Evolutionary conservation across 2,113 vertebrate genomes (phyloP).

Genomic region (Apus apus): DNA sequence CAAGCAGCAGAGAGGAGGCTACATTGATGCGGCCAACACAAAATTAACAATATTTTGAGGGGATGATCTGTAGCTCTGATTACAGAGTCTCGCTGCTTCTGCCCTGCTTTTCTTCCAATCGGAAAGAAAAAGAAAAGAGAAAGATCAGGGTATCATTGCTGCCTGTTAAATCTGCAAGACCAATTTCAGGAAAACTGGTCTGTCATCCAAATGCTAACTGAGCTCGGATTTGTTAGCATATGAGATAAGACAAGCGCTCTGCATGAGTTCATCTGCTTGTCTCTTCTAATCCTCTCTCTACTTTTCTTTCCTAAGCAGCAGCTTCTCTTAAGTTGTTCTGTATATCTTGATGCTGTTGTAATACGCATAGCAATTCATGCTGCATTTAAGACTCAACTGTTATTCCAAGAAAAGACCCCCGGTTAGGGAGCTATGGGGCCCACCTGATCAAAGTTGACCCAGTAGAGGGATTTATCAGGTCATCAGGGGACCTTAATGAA

Average conservation of each 20-base stretch:
- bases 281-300: slow-evolving; percentile 54
- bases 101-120: not conserved
- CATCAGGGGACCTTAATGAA: not conserved
- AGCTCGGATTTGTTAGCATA: slow-evolving; percentile 49
- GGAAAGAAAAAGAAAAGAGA: not conserved
- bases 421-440: not conserved
- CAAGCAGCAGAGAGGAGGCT: not conserved
- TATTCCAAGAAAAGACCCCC: not conserved
- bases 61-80: not conserved
- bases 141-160: not conserved
- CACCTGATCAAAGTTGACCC: not conserved
- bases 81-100: not conserved
- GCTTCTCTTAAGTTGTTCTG: not conserved
- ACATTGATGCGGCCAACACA: not conserved
- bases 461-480: not conserved
- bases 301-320: slow-evolving; percentile 4
- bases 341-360: slow-evolving; percentile 19
- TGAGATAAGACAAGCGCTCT: slow-evolving; percentile 51
- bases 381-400: not conserved
- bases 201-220: slow-evolving; percentile 49
- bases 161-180: slow-evolving; percentile 5
- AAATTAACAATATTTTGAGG: not conserved
- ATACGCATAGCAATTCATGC: slow-evolving; percentile 8
- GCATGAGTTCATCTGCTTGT: slow-evolving; percentile 50
- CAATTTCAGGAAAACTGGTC: slow-evolving; percentile 26